These are phyloP conservation scores for Dendrolimus kikuchii DNA, from an alignment of 1,140 invertebrate species.

Conservation along the genomic window DNA sequence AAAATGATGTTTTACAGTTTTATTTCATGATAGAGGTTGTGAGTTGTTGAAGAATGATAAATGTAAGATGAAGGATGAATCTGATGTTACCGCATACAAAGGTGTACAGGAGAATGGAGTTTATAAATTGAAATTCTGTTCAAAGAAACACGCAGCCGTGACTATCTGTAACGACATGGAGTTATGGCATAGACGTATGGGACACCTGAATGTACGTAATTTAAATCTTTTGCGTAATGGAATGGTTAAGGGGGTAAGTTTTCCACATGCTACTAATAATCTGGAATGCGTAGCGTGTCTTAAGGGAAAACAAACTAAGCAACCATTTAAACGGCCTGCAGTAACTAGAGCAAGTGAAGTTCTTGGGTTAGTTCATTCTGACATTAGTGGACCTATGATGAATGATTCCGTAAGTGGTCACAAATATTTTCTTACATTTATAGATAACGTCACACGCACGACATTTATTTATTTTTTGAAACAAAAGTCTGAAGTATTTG, in stretches of 20 bases:
- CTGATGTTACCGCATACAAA: neutral
- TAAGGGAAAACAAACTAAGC: conserved; percentile 4
- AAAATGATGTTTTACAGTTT: neutral
- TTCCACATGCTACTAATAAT: neutral
- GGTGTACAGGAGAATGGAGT: neutral
- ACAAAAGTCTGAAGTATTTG: conserved; percentile 2
- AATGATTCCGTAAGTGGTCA: neutral
- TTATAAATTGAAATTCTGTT: neutral
- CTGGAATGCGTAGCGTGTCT: neutral
- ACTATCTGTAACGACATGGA: neutral
- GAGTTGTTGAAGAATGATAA: neutral
- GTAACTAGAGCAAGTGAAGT: neutral
- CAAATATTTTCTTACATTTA: conserved; percentile 4
- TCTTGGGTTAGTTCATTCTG: neutral
- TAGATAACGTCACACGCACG: neutral
- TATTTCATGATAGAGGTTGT: neutral
- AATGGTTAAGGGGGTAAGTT: conserved; percentile 2
- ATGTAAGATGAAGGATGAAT: neutral
- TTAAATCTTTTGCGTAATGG: neutral
- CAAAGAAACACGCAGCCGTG: neutral
- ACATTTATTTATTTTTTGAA: conserved; percentile 5
- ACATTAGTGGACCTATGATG: conserved; percentile 2
- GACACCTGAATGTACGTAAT: conserved; percentile 1
- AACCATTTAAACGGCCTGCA: neutral
- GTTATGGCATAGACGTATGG: conserved; percentile 1